phyloP scores from a whole-genome alignment of 2,888 invertebrate species.

The Drosophila nr. fundita region DNA sequence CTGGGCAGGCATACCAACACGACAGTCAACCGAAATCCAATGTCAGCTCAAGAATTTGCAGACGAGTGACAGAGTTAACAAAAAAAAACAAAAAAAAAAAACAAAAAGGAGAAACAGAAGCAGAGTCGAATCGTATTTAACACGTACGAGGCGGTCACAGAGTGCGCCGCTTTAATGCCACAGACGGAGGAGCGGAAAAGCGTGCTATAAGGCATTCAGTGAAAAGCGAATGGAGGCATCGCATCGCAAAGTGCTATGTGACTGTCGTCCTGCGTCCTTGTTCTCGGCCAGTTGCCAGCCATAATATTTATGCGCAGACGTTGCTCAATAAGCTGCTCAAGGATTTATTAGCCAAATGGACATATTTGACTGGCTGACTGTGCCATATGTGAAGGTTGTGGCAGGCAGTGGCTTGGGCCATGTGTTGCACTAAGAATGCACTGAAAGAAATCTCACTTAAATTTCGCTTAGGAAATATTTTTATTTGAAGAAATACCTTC shows the following conservation, averaged over 20 bases:
- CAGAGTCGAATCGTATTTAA: constrained; percentile 72
- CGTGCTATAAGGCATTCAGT: constrained; percentile 49
- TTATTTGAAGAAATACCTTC: not conserved
- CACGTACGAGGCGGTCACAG: constrained; percentile 61
- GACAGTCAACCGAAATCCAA: constrained; percentile 79
- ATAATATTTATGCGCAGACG: constrained; percentile 81
- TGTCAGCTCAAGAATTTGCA: constrained; percentile 78
- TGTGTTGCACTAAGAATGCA: constrained; percentile 42
- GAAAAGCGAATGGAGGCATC: constrained; percentile 56
- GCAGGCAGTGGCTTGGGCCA: constrained; percentile 20
- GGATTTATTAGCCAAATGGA: constrained; percentile 85
- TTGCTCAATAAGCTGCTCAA: constrained; percentile 83
- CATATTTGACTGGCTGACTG: constrained; percentile 85
- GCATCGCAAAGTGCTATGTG: constrained; percentile 13
- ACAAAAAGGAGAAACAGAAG: constrained; percentile 27
- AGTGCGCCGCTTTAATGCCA: constrained; percentile 44
- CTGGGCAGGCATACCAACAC: constrained; percentile 63
- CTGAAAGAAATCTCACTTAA: constrained; percentile 48
- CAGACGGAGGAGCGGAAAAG: constrained; percentile 8
- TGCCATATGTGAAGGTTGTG: constrained; percentile 67
- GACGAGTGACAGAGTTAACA: constrained; percentile 15
- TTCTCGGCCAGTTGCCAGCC: constrained; percentile 65
- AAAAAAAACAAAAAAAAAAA: not conserved
- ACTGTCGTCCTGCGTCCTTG: constrained; percentile 29
- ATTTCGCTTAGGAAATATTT: no score